Conservation (phyloP, 1,140 invertebrate species). For the Drosophila pandora region DNA sequence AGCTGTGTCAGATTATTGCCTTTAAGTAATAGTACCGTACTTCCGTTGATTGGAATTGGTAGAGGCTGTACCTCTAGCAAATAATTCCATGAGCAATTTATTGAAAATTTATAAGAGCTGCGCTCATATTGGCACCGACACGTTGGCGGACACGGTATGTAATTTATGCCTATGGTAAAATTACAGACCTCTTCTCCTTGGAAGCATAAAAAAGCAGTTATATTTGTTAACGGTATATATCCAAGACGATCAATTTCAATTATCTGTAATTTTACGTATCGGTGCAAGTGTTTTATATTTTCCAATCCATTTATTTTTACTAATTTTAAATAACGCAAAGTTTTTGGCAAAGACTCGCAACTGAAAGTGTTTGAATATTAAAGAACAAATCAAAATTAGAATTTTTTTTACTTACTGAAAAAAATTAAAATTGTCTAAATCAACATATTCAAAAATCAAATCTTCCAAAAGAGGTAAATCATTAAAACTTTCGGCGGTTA, state of each 20-base stretch:
- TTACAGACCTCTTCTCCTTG: not conserved
- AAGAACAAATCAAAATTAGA: too few species aligned
- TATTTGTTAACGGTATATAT: not conserved
- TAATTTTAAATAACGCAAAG: conserved; percentile 10
- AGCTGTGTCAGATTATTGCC: not conserved
- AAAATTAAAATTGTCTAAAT: not conserved
- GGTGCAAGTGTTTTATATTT: conserved; percentile 6
- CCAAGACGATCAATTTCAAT: not conserved
- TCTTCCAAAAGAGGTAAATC: not conserved
- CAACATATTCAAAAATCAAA: not conserved
- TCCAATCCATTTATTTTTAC: not conserved
- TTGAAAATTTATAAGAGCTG: conserved; percentile 5
- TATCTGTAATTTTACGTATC: not conserved
- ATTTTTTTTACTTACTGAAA: not conserved
- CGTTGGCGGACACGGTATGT: not conserved
- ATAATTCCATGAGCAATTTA: not conserved
- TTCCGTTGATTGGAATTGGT: conserved; percentile 7
- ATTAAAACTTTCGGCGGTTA: not conserved
- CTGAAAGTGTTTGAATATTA: not conserved
- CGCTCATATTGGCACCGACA: not conserved
- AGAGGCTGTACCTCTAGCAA: conserved; percentile 2
- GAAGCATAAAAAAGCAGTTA: conserved; percentile 10
- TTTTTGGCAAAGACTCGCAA: not conserved
- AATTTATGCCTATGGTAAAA: conserved; percentile 3
- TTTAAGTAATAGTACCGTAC: not conserved